A percentile compares a stretch with the other conserved stretches of the same genome.
phyloP scores from a whole-genome alignment of 1,140 invertebrate genomes.

The Eueides isabella region DNA sequence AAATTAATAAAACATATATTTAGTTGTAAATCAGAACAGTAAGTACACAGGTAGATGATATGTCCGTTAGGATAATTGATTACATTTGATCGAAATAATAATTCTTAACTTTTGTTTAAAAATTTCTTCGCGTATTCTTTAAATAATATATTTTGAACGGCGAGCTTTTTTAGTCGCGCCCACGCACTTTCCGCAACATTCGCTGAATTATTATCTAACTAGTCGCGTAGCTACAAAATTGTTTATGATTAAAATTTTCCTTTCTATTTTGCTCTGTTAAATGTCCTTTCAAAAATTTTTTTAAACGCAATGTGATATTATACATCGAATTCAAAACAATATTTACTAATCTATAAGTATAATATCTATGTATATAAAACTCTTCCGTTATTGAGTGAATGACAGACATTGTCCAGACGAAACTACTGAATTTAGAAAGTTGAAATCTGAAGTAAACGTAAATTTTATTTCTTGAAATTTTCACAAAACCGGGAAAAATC shows the following conservation, averaged over 20 bases:
- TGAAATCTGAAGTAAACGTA: too few species aligned
- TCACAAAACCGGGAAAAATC: too few species aligned
- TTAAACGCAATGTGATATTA: neutral
- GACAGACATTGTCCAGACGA: too few species aligned
- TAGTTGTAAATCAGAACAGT: neutral
- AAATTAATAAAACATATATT: neutral
- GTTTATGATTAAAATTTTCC: conserved; percentile 21
- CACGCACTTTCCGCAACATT: conserved; percentile 50
- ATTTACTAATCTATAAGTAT: too few species aligned
- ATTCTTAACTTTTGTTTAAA: too few species aligned
- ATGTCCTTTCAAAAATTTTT: neutral
- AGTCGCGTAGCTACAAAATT: conserved; percentile 31
- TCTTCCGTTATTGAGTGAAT: too few species aligned
- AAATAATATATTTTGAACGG: conserved; percentile 59
- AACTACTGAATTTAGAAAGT: too few species aligned
- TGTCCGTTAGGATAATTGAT: too few species aligned
- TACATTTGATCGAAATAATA: neutral
- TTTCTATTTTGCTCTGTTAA: neutral
- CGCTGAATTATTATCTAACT: conserved; percentile 44
- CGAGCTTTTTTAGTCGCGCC: conserved; percentile 58
- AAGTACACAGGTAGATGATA: neutral
- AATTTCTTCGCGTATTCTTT: conserved; percentile 39
- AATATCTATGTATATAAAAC: too few species aligned
- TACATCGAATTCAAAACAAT: too few species aligned
- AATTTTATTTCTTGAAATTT: too few species aligned